Base-by-base conservation (phyloP, 1,140 invertebrate genomes). In the Lasioglossum albipes region DNA sequence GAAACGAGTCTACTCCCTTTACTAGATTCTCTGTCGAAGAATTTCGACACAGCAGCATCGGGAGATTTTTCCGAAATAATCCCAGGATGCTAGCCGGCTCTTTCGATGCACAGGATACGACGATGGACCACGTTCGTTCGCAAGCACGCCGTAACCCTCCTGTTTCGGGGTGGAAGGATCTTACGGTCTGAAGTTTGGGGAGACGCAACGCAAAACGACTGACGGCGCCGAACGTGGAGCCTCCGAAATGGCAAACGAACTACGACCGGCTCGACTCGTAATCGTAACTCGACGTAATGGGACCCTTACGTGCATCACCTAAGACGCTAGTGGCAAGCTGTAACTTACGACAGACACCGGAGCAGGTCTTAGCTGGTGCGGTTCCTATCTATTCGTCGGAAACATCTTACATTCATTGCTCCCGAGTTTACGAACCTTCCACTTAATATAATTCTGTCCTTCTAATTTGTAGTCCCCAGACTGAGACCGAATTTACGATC, bases 211-310 rank as follows among this genome's bases (percentile, higher is more conserved):
- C 36, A 22, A 52, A 41, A 57, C 54, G 18, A 27, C 7, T 10
- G 7, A 12, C 36, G 10, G 13, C 41, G 18, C 42, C n/a, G 20
- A 54, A 83, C n/a, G 57, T 65, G 65, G 69, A 80, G 67, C 49
- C 49, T 59, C 41, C 76, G 61, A 83, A 83, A 75, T 36, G 78
- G 59, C 54, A 66, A 83, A 75, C 54, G 66, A 75, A 36, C 80
- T 79, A 70, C 54, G 83, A 82, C n/a, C 57, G 31, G 52, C 31
- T 52, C 78, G 57, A 74, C 59, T 84, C 78, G 61, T 85, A 84
- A 84, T 75, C 70, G 83, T 84, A 84, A 82, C 66, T 78, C 61
- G 4, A 42, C 45, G 59, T 84, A 82, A 81, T 75, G 66, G 41
- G 45, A 72, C 54, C 68, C 57, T 84, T 27, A 73, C 49, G 52